Evolutionary conservation across 2,888 invertebrate species (phyloP).

Genomic region (Ectemnius continuus): DNA sequence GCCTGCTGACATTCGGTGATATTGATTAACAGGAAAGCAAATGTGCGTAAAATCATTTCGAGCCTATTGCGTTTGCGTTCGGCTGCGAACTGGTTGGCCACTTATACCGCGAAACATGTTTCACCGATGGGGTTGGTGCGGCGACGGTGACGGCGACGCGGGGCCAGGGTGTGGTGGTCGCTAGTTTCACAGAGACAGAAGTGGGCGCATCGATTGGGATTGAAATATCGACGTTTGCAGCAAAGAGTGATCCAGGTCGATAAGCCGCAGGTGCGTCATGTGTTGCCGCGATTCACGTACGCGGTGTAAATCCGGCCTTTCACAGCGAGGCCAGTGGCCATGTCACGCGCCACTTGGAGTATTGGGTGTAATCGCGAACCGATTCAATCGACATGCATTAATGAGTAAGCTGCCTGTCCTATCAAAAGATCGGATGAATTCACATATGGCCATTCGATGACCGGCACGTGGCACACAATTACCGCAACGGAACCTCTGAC

Average conservation of each 20-base stretch:
- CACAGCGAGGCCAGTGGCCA: slow-evolving; percentile 10
- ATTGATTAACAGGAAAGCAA: no score
- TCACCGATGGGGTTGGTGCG: no score
- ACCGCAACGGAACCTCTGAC: neutral
- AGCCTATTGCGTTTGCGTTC: no score
- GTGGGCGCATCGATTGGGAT: no score
- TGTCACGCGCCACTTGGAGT: slow-evolving; percentile 42
- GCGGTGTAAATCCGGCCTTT: slow-evolving; percentile 15
- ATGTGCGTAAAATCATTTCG: no score
- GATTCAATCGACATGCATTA: slow-evolving; percentile 52
- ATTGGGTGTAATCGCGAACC: slow-evolving; percentile 41
- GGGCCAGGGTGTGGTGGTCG: no score
- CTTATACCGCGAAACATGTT: no score
- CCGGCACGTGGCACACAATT: slow-evolving; percentile 43
- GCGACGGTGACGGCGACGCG: no score
- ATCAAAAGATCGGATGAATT: slow-evolving; percentile 10
- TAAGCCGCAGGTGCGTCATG: neutral
- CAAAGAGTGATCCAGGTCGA: neutral
- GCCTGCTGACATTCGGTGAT: no score
- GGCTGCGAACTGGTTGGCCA: no score
- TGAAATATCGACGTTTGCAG: no score
- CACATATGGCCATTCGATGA: slow-evolving; percentile 39
- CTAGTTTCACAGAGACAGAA: no score
- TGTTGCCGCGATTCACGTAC: neutral
- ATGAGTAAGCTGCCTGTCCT: slow-evolving; percentile 36